phyloP scores from a whole-genome alignment of 2,797 vertebrate genomes.

The Halcyon chelicuti region DNA sequence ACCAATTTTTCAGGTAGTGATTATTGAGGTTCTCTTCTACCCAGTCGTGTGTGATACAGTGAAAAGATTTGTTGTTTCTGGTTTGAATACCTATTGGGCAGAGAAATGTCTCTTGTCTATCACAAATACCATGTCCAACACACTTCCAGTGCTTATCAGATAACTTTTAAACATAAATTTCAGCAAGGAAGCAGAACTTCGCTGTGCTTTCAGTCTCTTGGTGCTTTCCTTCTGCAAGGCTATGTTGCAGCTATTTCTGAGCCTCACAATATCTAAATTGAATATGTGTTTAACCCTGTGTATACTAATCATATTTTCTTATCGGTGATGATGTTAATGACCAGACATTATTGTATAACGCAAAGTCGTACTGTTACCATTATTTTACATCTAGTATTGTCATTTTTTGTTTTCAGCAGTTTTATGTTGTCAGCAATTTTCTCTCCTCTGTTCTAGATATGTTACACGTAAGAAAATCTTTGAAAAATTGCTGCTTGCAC shows the following conservation, averaged over 20 bases:
- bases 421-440: background rate
- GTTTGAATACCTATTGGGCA: background rate
- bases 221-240: background rate
- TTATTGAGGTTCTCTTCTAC: background rate
- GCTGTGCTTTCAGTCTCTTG: background rate
- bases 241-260: background rate
- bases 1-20: background rate
- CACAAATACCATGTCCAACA: background rate
- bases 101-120: background rate
- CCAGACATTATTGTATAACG: background rate
- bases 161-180: background rate
- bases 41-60: background rate
- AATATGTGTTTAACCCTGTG: background rate
- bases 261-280: background rate
- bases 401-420: background rate
- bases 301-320: background rate
- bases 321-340: background rate
- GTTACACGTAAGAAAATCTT: background rate
- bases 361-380: background rate
- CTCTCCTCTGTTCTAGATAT: background rate
- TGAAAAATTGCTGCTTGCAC: background rate
- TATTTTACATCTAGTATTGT: background rate
- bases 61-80: background rate
- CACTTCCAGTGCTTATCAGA: background rate
- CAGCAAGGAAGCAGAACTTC: background rate